phyloP scores from a whole-genome alignment of 2,797 vertebrate genomes.

The Australoheros facetus region DNA sequence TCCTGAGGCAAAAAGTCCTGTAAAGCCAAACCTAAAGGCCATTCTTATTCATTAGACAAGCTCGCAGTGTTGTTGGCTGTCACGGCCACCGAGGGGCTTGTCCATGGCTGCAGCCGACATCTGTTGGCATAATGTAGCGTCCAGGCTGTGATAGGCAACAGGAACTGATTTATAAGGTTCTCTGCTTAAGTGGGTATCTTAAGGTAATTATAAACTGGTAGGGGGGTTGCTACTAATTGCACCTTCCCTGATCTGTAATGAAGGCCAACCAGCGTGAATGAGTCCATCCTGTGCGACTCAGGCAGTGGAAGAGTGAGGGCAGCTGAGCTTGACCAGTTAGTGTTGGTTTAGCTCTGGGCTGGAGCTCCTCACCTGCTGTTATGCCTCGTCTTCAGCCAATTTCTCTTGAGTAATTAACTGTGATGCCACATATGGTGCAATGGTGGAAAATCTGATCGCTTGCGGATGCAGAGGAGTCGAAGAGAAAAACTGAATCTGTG shows the following conservation, averaged over 20 bases:
- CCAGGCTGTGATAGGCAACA: conserved; percentile 56
- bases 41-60: conserved; percentile 73
- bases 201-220: conserved; percentile 77
- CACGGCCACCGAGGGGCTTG: conserved; percentile 54
- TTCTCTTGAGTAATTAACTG: conserved; percentile 76
- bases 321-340: conserved; percentile 74
- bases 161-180: conserved; percentile 72
- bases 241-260: conserved; percentile 80
- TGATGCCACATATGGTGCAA: conserved; percentile 72
- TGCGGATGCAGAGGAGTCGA: conserved; percentile 43
- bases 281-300: conserved; percentile 53
- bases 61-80: conserved; percentile 48
- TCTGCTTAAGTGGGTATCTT: conserved; percentile 79
- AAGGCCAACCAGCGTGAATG: conserved; percentile 72
- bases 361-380: conserved; percentile 75
- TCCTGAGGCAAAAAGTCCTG: conserved; percentile 26
- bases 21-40: conserved; percentile 50
- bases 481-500: conserved; percentile 4
- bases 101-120: conserved; percentile 67
- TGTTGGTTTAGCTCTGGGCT: conserved; percentile 77
- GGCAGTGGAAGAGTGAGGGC: conserved; percentile 56
- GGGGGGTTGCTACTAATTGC: conserved; percentile 75
- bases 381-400: conserved; percentile 66
- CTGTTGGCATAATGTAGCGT: conserved; percentile 70
- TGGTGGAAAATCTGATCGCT: conserved; percentile 51